Conservation (phyloP, 2,888 invertebrate species). For the Xestia c-nigrum region DNA sequence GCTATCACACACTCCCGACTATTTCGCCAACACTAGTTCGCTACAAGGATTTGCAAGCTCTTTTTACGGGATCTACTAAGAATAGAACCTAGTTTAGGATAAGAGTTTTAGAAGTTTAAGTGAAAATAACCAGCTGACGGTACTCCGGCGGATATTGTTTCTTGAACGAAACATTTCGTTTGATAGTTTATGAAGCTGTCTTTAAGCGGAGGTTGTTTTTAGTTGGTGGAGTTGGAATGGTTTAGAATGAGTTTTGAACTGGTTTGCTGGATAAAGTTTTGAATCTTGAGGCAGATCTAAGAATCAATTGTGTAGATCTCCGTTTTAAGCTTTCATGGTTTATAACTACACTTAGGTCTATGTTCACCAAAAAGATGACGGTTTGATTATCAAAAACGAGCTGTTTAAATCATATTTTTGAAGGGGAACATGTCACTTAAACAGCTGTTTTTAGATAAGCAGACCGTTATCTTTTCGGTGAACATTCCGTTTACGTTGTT, state of each 20-base stretch:
- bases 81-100: slow-evolving; percentile 73
- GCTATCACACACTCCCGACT: slow-evolving; percentile 84
- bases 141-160: slow-evolving; percentile 61
- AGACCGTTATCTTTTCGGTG: too few species aligned
- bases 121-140: slow-evolving; percentile 69
- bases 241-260: slow-evolving; percentile 14
- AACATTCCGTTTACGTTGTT: too few species aligned
- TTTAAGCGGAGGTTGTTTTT: slow-evolving; percentile 30
- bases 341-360: too few species aligned
- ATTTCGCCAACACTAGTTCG: slow-evolving; percentile 81
- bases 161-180: slow-evolving; percentile 54
- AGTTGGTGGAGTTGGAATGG: slow-evolving; percentile 15
- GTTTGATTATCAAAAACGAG: too few species aligned
- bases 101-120: slow-evolving; percentile 70
- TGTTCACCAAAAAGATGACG: too few species aligned
- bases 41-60: slow-evolving; percentile 84
- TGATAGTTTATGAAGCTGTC: slow-evolving; percentile 55
- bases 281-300: neutral
- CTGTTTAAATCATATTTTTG: too few species aligned
- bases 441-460: too few species aligned
- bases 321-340: too few species aligned
- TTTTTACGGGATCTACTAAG: slow-evolving; percentile 80
- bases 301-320: neutral
- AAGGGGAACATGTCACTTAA: too few species aligned
- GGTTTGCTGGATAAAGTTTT: neutral